These are phyloP conservation scores for Crossaster papposus DNA, from an alignment of 53 echinoderm and acorn worm species.

Conservation along the genomic window DNA sequence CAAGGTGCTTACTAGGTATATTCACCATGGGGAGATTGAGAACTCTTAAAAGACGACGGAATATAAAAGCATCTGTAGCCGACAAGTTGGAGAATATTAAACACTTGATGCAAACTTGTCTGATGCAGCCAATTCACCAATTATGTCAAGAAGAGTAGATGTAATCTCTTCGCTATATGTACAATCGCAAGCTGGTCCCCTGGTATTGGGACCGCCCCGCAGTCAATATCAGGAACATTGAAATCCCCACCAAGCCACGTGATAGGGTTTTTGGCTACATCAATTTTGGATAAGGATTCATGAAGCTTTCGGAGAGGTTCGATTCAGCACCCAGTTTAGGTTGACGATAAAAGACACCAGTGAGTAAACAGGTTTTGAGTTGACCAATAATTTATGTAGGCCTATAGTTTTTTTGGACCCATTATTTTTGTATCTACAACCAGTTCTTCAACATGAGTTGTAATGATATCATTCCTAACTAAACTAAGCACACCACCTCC, in stretches of 20 bases:
- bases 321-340: no score
- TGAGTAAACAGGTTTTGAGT: not conserved
- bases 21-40: constrained; percentile 13
- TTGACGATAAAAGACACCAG: not conserved
- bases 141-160: not conserved
- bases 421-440: constrained; percentile 35
- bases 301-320: not conserved
- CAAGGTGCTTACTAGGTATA: not conserved
- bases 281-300: not conserved
- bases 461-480: constrained; percentile 45
- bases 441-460: constrained; percentile 7
- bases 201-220: not conserved
- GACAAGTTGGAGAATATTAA: not conserved
- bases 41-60: constrained; percentile 5
- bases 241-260: not conserved
- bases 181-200: not conserved
- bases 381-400: no score
- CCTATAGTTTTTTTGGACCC: not conserved
- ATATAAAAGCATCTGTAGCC: not conserved
- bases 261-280: not conserved
- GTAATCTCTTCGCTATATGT: not conserved
- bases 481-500: constrained; percentile 26
- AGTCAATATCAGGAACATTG: not conserved
- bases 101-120: no score
- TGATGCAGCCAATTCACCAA: not conserved